Conservation (phyloP, 2,888 invertebrate species). For the Drosophila helvetica region DNA sequence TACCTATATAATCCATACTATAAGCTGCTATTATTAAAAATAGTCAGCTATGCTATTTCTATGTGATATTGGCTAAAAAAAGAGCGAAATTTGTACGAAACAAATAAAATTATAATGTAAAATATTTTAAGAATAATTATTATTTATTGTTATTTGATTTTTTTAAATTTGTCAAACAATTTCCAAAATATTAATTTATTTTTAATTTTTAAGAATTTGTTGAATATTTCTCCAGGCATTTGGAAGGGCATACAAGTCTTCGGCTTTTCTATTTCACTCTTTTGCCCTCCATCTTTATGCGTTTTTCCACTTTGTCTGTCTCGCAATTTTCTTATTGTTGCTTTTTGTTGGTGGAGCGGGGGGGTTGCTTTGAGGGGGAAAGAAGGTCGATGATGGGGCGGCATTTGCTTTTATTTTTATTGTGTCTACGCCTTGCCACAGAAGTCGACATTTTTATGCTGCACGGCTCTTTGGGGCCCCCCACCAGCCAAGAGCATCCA, state of each 20-base stretch:
- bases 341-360: conserved; percentile 10
- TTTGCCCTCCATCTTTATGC: conserved; percentile 52
- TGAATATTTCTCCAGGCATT: not conserved
- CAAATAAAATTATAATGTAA: no score
- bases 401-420: conserved; percentile 63
- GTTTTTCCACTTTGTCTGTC: conserved; percentile 64
- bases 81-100: no score
- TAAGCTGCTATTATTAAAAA: no score
- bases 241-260: conserved; percentile 3
- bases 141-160: not conserved
- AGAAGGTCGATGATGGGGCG: conserved; percentile 21
- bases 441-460: conserved; percentile 58
- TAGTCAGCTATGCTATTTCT: no score
- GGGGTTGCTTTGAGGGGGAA: not conserved
- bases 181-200: not conserved
- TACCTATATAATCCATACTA: no score
- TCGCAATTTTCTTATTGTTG: conserved; percentile 69
- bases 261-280: conserved; percentile 21
- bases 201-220: not conserved
- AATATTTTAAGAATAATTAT: no score
- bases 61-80: no score
- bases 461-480: conserved; percentile 47
- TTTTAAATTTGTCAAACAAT: no score
- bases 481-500: conserved; percentile 10
- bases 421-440: conserved; percentile 53